A percentile compares a stretch with the other conserved stretches of the same genome.
These are phyloP conservation scores for Drosophila cracens DNA, from an alignment of 2,888 invertebrate genomes.

Conservation along the genomic window DNA sequence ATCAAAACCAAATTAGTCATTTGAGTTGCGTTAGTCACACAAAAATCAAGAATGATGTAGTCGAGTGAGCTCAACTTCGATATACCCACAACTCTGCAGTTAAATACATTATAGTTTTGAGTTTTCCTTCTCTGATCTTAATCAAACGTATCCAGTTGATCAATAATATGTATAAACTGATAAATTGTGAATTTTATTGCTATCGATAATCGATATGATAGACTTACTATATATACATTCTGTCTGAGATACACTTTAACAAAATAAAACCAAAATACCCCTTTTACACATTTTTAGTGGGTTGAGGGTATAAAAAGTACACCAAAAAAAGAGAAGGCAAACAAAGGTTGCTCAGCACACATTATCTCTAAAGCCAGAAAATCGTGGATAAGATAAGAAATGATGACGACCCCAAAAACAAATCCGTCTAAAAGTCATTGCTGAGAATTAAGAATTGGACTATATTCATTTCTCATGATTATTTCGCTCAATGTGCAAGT, in stretches of 20 bases:
- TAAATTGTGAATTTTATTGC: not conserved
- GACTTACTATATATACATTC: not conserved
- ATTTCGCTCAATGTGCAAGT: constrained; percentile 17
- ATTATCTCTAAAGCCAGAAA: constrained; percentile 21
- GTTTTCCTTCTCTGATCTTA: not conserved
- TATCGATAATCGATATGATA: not conserved
- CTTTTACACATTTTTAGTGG: not conserved
- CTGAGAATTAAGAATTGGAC: not conserved
- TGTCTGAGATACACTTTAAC: not conserved
- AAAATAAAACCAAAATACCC: not conserved
- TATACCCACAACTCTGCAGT: not conserved
- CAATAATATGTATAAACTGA: not conserved
- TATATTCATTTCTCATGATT: constrained; percentile 17
- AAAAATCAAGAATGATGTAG: not conserved
- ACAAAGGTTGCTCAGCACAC: not conserved
- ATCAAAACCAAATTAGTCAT: constrained; percentile 73
- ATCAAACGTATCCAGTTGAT: not conserved
- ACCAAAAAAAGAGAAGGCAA: not conserved
- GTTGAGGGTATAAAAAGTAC: not conserved
- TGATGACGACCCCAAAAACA: constrained; percentile 41
- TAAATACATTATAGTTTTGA: not conserved
- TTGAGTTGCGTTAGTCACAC: constrained; percentile 38
- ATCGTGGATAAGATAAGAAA: constrained; percentile 58
- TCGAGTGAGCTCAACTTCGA: not conserved
- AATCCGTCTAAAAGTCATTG: constrained; percentile 8